phyloP scores from a whole-genome alignment of 37 sponge, comb jelly and placozoan genomes.

The Petrosia ficiformis region DNA sequence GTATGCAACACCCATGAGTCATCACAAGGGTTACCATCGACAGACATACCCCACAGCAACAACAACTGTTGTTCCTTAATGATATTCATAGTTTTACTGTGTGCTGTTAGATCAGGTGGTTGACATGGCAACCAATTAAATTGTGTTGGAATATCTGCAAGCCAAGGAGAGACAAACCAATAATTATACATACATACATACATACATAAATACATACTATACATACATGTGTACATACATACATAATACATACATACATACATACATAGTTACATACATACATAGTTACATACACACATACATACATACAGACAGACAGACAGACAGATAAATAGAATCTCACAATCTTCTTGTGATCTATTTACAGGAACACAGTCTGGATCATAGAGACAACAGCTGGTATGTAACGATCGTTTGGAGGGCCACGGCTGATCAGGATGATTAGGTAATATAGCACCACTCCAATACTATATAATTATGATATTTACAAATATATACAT shows the following conservation, averaged over 20 bases:
- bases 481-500: neutral
- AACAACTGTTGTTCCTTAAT: conserved; percentile 24
- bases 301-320: too few species aligned
- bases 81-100: neutral
- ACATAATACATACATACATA: too few species aligned
- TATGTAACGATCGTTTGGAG: conserved; percentile 44
- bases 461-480: conserved; percentile 37
- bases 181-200: too few species aligned
- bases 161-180: too few species aligned
- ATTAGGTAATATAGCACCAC: conserved; percentile 17
- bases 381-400: conserved; percentile 35
- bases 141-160: neutral
- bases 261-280: too few species aligned
- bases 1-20: conserved; percentile 59
- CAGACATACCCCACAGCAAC: conserved; percentile 68
- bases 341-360: too few species aligned
- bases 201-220: too few species aligned
- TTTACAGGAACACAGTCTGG: neutral
- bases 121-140: conserved; percentile 50
- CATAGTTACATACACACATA: too few species aligned
- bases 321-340: too few species aligned
- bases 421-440: conserved; percentile 42
- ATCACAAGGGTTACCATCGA: conserved; percentile 27
- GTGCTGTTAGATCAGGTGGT: conserved; percentile 33
- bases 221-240: too few species aligned